Base-by-base conservation (phyloP, 2,888 invertebrate species). In the Ptychoptera albimana region DNA sequence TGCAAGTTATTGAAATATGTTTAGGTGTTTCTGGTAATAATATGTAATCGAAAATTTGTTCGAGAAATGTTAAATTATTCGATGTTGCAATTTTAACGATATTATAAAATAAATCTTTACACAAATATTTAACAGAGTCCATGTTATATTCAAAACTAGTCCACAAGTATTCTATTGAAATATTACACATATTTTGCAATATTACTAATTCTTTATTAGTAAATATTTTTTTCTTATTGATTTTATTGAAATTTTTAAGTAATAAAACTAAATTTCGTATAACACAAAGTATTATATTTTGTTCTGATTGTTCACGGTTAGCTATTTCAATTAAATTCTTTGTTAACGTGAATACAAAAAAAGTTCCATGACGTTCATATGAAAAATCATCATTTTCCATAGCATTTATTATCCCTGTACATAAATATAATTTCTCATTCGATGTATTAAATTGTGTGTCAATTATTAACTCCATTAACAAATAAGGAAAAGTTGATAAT, bases 81-180 rank as follows among this genome's bases (percentile, higher is more conserved):
- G 53, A 56, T 23, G 53, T 50, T 14, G 66, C 63, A 5, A 65
- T 53, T 35, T 60, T 60, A 16, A 72, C 56, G 10, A 72, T 53
- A 52, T 69, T 68, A 3, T 58, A 59, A 46, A 73, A 58, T 16
- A 72, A 59, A 48, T 72, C 71, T 15, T 69, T 71, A 1, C 74
- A 63, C 42, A 76, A 60, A 53, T 77, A 74, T 1, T 76, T 60
- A 16, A 82, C 77, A 50, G 74, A 73, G 55, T 82, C 81, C 57
- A 77, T 69, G 53, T 70, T 69, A 60, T 78, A 76, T 41, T 79
- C 77, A 39, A 79, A 60, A 23, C 23, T 23, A 23, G 7, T 23
- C 23, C 23, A 23, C 7, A 23, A 23, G 7, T 23, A 23, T 23
- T 23, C 23, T 7, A 23, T 5, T 23, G 7, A 23, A 5, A 23